phyloP scores from a whole-genome alignment of 2,113 vertebrate species.

The Elachura formosa region DNA sequence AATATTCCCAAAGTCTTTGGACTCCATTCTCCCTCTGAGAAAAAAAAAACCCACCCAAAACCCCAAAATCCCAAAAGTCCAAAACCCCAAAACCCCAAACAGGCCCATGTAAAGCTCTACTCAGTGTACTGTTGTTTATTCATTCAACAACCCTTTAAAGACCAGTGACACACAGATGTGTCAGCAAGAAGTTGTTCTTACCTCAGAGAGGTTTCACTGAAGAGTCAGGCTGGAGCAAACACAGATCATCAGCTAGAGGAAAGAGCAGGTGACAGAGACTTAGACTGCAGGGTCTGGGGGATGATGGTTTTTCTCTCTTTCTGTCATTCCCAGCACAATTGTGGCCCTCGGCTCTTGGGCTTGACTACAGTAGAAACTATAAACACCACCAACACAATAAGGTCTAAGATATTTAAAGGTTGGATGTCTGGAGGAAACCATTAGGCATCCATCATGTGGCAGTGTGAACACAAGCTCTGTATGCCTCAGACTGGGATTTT shows the following conservation, averaged over 20 bases:
- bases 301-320: not conserved
- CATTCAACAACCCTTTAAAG: not conserved
- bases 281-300: not conserved
- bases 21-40: not conserved
- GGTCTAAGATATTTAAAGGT: not conserved
- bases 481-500: not conserved
- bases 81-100: not conserved
- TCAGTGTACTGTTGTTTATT: not conserved
- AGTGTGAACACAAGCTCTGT: not conserved
- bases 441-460: not conserved
- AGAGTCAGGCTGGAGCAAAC: not conserved
- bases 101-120: not conserved
- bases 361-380: not conserved
- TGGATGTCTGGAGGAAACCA: constrained; percentile 10
- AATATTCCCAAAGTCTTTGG: not conserved
- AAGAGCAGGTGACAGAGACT: not conserved
- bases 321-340: not conserved
- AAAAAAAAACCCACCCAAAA: not conserved
- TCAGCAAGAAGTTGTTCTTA: not conserved
- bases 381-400: not conserved
- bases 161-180: accelerated
- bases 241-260: not conserved
- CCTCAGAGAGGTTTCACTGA: not conserved
- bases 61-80: not conserved
- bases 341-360: not conserved